Evolutionary conservation across 2,888 invertebrate genomes (phyloP), one percentile per base, ranked within the genome.

Genomic region (Hypena proboscidalis): DNA sequence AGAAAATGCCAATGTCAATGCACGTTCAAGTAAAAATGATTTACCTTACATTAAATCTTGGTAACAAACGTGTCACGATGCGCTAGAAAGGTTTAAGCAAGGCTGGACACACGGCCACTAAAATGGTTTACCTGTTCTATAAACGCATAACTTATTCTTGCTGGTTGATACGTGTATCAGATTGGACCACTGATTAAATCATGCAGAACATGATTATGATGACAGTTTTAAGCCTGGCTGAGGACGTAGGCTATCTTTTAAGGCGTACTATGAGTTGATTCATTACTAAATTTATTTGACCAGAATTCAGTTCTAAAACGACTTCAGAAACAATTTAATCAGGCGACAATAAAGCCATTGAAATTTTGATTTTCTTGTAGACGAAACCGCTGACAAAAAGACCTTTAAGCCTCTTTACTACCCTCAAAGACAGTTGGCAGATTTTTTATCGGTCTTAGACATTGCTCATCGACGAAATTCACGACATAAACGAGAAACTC

Each of bases 21-120:
- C 38, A 23, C 8, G 13, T 29, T 44, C 40, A 42, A 58, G 55
- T 58, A 55, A 57, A 67, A 73, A 54, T 44, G 58, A 65, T 73
- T 70, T 68, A 65, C 55, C 46, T 67, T 70, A 58, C 59, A 67
- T 67, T 73, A 70, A 77, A 74, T 64, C 71, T 63, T 67, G 64
- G 67, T 59, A 65, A 71, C 56, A 67, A 66, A 75, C 73, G 73
- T 73, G 77, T 69, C 70, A 68, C 63, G 51, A 59, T 66, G 65
- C 61, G 63, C 70, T 68, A 70, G 61, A 62, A 44, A 42, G 58
- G 53, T 59, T 49, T 34, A 47, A 52, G 48, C 36, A 51, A 15
- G 45, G 30, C 7, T 45, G 46, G 39, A 68, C 67, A 70, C 57
- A 75, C 67, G 10, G 41, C 1, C 22, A 0, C 10, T 5, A 26